Evolutionary conservation across 2,797 vertebrate genomes (phyloP).

Genomic region (Intellagama lesueurii): DNA sequence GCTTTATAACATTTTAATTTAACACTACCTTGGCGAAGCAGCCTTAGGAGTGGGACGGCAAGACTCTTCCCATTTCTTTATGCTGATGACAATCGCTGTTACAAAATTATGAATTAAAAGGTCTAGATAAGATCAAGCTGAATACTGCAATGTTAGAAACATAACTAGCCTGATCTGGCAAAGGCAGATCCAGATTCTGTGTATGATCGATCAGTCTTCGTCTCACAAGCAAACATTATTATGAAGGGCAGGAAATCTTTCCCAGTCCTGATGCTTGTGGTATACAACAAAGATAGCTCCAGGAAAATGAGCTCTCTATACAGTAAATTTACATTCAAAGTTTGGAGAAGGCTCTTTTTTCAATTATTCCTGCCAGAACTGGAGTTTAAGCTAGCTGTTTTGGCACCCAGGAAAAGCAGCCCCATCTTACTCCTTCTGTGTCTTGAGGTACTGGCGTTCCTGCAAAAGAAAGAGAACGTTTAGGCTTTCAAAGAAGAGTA

Average conservation of each 20-base stretch:
- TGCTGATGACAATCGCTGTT: neutral
- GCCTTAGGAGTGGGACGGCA: neutral
- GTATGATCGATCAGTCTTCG: neutral
- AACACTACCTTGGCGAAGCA: constrained; percentile 27
- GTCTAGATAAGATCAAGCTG: neutral
- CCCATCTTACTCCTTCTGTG: no score
- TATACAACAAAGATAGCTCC: neutral
- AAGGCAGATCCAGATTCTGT: neutral
- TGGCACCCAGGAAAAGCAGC: no score
- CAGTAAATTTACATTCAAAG: no score
- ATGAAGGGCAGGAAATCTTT: neutral
- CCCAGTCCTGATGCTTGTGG: neutral
- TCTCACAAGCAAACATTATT: neutral
- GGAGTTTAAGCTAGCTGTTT: no score
- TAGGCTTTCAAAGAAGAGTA: no score
- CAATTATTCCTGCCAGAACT: no score
- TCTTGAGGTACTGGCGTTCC: no score
- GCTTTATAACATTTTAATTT: constrained; percentile 34
- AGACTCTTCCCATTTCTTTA: neutral
- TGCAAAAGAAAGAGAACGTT: no score
- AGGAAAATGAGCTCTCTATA: neutral
- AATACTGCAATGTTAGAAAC: neutral
- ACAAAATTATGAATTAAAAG: neutral
- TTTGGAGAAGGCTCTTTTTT: no score
- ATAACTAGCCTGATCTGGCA: neutral